Evolutionary conservation across 37 sponge, comb jelly and placozoan species (phyloP), one percentile per base, ranked within the genome.

Genomic region (Ianthella basta): DNA sequence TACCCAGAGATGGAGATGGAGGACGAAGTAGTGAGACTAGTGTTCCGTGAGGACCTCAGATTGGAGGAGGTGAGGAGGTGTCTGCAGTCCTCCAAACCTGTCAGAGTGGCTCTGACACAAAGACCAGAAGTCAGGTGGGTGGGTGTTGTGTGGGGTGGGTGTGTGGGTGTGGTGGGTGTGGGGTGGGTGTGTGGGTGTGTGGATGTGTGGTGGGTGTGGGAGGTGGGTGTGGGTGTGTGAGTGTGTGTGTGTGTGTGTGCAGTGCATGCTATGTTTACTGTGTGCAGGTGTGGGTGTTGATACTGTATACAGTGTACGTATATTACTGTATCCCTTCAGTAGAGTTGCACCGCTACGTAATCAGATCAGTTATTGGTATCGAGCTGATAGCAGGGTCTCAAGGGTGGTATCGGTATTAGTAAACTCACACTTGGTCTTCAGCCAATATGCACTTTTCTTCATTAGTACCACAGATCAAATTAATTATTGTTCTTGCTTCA

Each of bases 81-180:
- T 33, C 70, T 97, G n/a, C 81, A 86, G 33, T 97, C 97, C 16
- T 85, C 93, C 20, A 41, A 88, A 36, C 93, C 95, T 60, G 93
- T 90, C 24, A 87, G 63, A 39, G 87, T 97, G 27, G 74, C 81
- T 24, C 53, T 97, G 57, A 69, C 61, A 16, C 95, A 95, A 82
- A 91, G 90, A 80, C 95, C 93, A 33, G 92, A 92, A 88, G 91
- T 90, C 37, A 92, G 96, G 96, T 92, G 35, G 23, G 64, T 24
- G 24, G 15, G 4, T 33, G 1, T 1, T 33, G 63, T 81, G 38
- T 23, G 63, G 4, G 2, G n/a, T 61, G 63, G 3, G 63, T 27
- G 63, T 25, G 4, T 61, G n/a, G 4, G n/a, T 23, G n/a, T 61
- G 63, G 63, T 25, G n/a, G 4, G 27, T 69, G 32, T 69, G 27